Conservation (phyloP, 2,113 vertebrate species). For the Mustela lutreola region DNA sequence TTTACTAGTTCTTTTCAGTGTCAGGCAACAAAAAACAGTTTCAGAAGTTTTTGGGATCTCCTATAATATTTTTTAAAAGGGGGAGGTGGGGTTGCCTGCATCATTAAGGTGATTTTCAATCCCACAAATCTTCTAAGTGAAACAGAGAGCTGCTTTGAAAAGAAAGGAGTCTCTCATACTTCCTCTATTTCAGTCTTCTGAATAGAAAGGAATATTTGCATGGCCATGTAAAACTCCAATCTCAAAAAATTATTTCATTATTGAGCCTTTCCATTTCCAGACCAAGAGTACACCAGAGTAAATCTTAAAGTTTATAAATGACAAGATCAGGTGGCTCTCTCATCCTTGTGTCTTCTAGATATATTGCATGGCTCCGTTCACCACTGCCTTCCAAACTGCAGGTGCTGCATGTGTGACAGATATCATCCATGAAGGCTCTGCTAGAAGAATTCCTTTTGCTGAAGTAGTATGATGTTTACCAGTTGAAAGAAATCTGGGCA, state of each 20-base stretch:
- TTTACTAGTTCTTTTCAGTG: constrained; percentile 51
- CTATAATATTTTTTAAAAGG: not conserved
- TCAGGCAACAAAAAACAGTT: constrained; percentile 22
- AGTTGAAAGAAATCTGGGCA: constrained; percentile 86
- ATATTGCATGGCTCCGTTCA: constrained; percentile 83
- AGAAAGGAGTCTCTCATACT: constrained; percentile 73
- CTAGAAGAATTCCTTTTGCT: constrained; percentile 84
- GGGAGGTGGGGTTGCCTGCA: constrained; percentile 9
- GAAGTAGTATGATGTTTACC: constrained; percentile 84
- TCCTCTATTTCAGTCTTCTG: constrained; percentile 80
- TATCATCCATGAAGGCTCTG: constrained; percentile 84
- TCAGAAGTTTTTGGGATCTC: not conserved
- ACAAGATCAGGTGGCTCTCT: constrained; percentile 82
- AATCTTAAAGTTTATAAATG: constrained; percentile 79
- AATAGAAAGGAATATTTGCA: constrained; percentile 77
- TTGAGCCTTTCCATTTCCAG: constrained; percentile 80
- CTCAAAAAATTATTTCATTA: constrained; percentile 76
- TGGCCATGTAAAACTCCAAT: constrained; percentile 77
- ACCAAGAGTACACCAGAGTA: constrained; percentile 78
- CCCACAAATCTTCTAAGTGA: constrained; percentile 51
- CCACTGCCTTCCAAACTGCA: constrained; percentile 85
- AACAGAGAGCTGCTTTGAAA: constrained; percentile 77
- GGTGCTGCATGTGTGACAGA: constrained; percentile 82
- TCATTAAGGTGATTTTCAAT: constrained; percentile 54
- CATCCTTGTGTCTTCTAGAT: constrained; percentile 84